Conservation (phyloP, 2,113 vertebrate genomes). For the Plestiodon gilberti region DNA sequence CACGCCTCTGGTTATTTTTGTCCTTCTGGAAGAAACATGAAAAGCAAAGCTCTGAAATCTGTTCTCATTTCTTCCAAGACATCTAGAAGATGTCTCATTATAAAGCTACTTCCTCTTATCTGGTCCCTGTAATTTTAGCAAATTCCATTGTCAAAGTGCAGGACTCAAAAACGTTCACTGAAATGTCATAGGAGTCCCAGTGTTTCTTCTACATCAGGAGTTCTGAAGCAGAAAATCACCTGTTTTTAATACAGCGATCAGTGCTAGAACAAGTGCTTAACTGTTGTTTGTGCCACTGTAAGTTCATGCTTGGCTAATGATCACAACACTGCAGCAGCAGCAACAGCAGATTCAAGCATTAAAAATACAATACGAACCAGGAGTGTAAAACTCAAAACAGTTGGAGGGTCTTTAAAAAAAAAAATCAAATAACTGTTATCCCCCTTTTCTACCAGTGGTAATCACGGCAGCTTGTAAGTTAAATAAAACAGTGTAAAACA, state of each 20-base stretch:
- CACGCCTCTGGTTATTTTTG: background rate
- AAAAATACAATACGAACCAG: too few species aligned
- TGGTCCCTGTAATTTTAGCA: background rate
- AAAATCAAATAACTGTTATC: too few species aligned
- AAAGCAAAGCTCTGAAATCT: background rate
- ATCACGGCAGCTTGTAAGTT: too few species aligned
- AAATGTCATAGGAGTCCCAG: background rate
- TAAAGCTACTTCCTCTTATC: background rate
- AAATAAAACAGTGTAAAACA: too few species aligned
- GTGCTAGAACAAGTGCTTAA: background rate
- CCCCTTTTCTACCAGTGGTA: too few species aligned
- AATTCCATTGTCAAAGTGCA: background rate
- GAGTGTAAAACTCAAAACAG: too few species aligned
- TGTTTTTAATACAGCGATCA: background rate
- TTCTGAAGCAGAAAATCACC: background rate
- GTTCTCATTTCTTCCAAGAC: background rate
- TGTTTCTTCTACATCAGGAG: background rate
- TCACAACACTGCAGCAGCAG: background rate
- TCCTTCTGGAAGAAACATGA: background rate
- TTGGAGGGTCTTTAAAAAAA: too few species aligned
- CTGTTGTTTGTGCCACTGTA: background rate
- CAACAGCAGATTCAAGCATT: background rate
- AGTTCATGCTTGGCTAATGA: background rate
- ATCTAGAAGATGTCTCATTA: background rate
- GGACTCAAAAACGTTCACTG: background rate